Percentiles rank a stretch among this genome's conserved stretches.
Evolutionary conservation across 2,113 vertebrate genomes (phyloP).

Genomic region (Lontra canadensis): DNA sequence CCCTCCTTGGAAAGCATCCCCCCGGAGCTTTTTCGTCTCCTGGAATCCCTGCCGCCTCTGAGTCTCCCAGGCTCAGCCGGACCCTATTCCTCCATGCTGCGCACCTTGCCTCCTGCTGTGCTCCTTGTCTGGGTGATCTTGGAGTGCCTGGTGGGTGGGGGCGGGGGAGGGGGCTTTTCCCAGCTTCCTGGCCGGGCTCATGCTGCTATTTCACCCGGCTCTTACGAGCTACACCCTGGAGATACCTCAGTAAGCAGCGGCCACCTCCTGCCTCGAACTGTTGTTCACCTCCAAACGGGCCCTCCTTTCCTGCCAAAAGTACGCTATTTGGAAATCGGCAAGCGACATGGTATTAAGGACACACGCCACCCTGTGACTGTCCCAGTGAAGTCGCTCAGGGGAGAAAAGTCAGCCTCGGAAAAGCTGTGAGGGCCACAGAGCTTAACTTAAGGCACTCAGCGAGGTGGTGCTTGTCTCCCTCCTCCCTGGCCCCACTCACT

Average conservation of each 20-base stretch:
- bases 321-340: background rate
- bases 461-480: background rate
- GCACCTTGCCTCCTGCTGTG: background rate
- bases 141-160: background rate
- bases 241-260: background rate
- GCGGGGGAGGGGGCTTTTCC: background rate
- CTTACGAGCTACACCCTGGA: background rate
- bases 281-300: background rate
- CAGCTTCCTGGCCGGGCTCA: accelerated
- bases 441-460: background rate
- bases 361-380: background rate
- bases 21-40: background rate
- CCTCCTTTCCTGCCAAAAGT: background rate
- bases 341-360: background rate
- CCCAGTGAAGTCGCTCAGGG: background rate
- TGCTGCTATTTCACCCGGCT: background rate
- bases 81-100: background rate
- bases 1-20: background rate
- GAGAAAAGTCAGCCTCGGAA: background rate
- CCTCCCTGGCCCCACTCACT: background rate
- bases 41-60: background rate
- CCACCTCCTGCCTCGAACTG: background rate
- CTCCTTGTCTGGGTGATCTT: background rate
- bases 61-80: background rate
- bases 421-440: background rate